Conservation (phyloP, 2,888 invertebrate genomes). For the Hyalella azteca region DNA sequence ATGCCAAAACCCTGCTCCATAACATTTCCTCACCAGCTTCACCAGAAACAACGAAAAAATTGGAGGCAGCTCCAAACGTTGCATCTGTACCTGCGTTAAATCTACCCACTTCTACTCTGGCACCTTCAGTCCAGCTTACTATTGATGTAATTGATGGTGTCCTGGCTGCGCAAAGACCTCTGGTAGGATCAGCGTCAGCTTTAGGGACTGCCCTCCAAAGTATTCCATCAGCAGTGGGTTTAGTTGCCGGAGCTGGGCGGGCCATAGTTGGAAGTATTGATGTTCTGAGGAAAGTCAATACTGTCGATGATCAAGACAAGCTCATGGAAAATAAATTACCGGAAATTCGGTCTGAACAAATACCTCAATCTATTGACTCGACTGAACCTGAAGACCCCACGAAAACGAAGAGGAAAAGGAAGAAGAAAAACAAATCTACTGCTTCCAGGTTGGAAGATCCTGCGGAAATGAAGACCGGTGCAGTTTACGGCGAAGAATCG, state of each 20-base stretch:
- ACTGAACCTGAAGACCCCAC: background rate
- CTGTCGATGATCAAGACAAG: background rate
- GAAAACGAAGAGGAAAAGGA: constrained; percentile 1
- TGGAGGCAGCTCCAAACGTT: too few species aligned
- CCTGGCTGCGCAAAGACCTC: background rate
- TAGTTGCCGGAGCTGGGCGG: background rate
- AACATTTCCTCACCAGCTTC: background rate
- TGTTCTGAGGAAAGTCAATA: too few species aligned
- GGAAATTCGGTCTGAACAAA: background rate
- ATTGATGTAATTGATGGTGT: background rate
- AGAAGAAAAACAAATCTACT: constrained; percentile 21
- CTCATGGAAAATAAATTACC: background rate
- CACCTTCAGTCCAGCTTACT: background rate
- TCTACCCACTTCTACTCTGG: background rate
- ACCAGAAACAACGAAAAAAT: background rate
- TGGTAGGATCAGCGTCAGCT: background rate
- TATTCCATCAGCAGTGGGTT: background rate
- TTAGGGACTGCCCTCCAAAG: background rate
- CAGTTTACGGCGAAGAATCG: too few species aligned
- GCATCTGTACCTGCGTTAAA: too few species aligned
- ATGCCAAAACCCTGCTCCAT: background rate
- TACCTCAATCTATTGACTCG: background rate
- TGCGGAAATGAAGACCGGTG: too few species aligned
- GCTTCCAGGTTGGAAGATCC: too few species aligned
- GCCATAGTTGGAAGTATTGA: background rate